Base-by-base conservation (phyloP, 2,113 vertebrate species). In the Peromyscus polionotus region DNA sequence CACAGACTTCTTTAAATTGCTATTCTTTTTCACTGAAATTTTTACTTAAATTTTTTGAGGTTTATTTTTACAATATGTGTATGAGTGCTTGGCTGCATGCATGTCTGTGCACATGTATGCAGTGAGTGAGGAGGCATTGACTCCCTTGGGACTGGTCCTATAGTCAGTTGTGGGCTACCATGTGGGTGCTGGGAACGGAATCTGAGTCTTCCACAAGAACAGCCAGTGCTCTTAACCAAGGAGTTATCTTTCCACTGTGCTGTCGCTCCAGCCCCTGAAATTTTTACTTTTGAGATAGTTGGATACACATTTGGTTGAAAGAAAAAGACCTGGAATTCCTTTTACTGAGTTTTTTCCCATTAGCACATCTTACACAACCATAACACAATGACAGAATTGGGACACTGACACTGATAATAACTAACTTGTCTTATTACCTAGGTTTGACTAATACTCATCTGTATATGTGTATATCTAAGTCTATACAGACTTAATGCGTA, bases 271-370 rank as follows among this genome's bases (percentile, higher is more conserved):
- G 28, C 31, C 16, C 48, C 3, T 61, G n/a, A 88, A 93, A 24
- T 76, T 93, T 96, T 95, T 31, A 65, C 24, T 95, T 67, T 77
- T 94, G 45, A 88, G 83, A 54, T 93, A 94, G 91, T 16, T 93
- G 11, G 39, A 57, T 88, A 91, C 7, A 70, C 11, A 96, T 87
- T 86, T 84, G 88, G 17, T 63, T 91, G 51, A 68, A 85, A 96
- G 45, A 95, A 68, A 57, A 48, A 73, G 2, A 17, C 24, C 42
- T 28, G 20, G 24, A 45, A 77, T 39, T 57, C 22, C n/a, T 86
- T 95, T 97, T n/a, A 93, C 31, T 19, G 51, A 80, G 57, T 91
- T 48, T 89, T 19, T 19, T 89, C 42, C 67, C 26, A 81, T 33
- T 76, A 26, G 51, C 51, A 89, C 31, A 91, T 81, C 91, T 93